Evolutionary conservation across 2,113 vertebrate species (phyloP).

Genomic region (Nycticorax nycticorax): DNA sequence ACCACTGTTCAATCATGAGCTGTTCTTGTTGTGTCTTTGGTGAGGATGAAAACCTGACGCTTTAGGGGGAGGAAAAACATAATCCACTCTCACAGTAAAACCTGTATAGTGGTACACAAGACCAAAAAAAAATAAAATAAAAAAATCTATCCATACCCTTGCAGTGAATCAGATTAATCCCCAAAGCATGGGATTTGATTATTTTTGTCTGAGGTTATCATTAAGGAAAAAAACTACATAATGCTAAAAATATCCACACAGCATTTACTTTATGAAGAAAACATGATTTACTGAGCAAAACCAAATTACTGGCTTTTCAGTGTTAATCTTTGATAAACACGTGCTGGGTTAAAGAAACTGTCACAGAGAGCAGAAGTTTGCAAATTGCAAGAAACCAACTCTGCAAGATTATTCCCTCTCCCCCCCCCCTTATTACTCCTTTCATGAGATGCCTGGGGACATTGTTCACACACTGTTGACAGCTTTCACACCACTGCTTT

Average conservation of each 20-base stretch:
- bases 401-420: neutral
- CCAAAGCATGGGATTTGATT: slow-evolving; percentile 71
- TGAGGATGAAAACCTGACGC: neutral
- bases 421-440: neutral
- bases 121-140: neutral
- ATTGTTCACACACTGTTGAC: slow-evolving; percentile 27
- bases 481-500: slow-evolving; percentile 29
- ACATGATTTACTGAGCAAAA: slow-evolving; percentile 57
- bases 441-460: slow-evolving; percentile 28
- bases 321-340: slow-evolving; percentile 54
- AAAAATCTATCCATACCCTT: slow-evolving; percentile 32
- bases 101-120: neutral
- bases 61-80: neutral
- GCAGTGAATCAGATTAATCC: slow-evolving; percentile 72
- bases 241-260: slow-evolving; percentile 50
- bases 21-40: neutral
- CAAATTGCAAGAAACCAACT: slow-evolving; percentile 36
- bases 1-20: neutral
- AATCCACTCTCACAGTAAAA: slow-evolving; percentile 57
- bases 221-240: slow-evolving; percentile 53
- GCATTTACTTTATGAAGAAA: slow-evolving; percentile 59
- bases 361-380: slow-evolving; percentile 15
- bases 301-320: slow-evolving; percentile 34
- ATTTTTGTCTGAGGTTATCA: slow-evolving; percentile 70
- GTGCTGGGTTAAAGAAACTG: slow-evolving; percentile 27